A percentile compares a stretch with the other conserved stretches of the same genome.
These are phyloP conservation scores for Ischnura elegans DNA, from an alignment of 2,888 invertebrate species.

Conservation along the genomic window DNA sequence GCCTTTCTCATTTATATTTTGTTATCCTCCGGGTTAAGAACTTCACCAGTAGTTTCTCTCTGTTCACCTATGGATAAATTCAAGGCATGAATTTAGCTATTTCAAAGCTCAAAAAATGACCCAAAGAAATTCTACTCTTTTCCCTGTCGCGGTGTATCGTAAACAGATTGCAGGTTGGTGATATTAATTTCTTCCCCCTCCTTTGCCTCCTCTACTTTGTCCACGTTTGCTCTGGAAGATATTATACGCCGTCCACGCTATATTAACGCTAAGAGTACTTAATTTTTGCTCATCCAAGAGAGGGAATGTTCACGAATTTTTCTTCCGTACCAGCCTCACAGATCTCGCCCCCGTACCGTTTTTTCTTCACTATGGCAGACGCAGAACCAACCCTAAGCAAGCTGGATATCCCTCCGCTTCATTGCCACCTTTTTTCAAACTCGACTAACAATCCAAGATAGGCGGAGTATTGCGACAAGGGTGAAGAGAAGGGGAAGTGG, in stretches of 20 bases:
- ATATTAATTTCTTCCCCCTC: neutral
- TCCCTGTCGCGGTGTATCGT: neutral
- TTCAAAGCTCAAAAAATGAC: neutral
- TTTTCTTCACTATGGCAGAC: neutral
- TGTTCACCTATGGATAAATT: neutral
- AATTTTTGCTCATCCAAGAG: slow-evolving; percentile 35
- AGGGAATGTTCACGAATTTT: neutral
- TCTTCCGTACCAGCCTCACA: neutral
- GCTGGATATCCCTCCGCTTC: slow-evolving; percentile 33
- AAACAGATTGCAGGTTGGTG: neutral
- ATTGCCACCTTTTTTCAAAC: slow-evolving; percentile 59
- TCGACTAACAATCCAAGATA: neutral
- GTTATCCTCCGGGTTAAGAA: neutral
- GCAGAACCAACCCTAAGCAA: slow-evolving; percentile 13
- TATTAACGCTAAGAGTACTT: slow-evolving; percentile 15
- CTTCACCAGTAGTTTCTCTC: neutral
- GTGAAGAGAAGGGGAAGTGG: neutral
- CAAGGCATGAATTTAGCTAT: neutral
- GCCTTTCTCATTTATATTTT: neutral
- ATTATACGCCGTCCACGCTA: slow-evolving; percentile 1
- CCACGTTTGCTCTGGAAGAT: neutral
- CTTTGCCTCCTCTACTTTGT: neutral
- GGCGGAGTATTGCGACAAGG: neutral
- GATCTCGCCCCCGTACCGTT: neutral
- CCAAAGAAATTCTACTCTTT: no score